Percentiles rank a stretch among this genome's conserved stretches.
Evolutionary conservation across 2,113 vertebrate species (phyloP).

Genomic region (Gorilla gorilla): DNA sequence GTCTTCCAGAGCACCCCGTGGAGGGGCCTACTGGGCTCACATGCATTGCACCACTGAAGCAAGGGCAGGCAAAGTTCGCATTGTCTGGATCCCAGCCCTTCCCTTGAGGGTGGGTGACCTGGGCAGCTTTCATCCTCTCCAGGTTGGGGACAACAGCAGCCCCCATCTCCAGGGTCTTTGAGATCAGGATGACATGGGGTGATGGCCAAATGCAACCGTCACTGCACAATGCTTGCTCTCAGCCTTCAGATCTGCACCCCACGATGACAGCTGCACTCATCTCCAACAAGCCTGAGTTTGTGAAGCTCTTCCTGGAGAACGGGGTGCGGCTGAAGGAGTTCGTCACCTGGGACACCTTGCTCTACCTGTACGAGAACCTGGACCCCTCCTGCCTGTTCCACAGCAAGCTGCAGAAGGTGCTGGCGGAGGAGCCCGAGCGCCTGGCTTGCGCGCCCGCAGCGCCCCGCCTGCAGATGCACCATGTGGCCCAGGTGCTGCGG

Average conservation of each 20-base stretch:
- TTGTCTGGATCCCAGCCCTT: background rate
- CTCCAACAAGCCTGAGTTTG: slow-evolving; percentile 93
- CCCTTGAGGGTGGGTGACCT: background rate
- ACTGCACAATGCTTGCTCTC: background rate
- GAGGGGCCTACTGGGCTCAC: rapidly evolving
- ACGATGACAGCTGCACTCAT: slow-evolving; percentile 93
- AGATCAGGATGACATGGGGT: rapidly evolving
- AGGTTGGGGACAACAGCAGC: rapidly evolving
- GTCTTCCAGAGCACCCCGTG: rapidly evolving
- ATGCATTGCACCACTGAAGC: rapidly evolving
- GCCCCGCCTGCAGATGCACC: slow-evolving; percentile 82
- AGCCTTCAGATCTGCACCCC: slow-evolving; percentile 93
- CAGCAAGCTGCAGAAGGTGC: slow-evolving; percentile 88
- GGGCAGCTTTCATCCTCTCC: background rate
- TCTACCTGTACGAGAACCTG: slow-evolving; percentile 89
- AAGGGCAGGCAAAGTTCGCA: too few relatives aligned
- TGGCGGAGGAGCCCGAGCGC: slow-evolving; percentile 78
- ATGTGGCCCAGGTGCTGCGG: slow-evolving; percentile 90
- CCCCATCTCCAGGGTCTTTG: rapidly evolving
- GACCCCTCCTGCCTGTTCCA: slow-evolving; percentile 89
- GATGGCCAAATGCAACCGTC: background rate
- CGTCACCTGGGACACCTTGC: slow-evolving; percentile 86
- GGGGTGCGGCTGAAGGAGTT: slow-evolving; percentile 91
- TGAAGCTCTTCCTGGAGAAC: slow-evolving; percentile 94
- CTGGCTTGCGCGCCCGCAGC: background rate